These are phyloP conservation scores for Penaeus indicus DNA, from an alignment of 1,140 invertebrate genomes.

Conservation along the genomic window DNA sequence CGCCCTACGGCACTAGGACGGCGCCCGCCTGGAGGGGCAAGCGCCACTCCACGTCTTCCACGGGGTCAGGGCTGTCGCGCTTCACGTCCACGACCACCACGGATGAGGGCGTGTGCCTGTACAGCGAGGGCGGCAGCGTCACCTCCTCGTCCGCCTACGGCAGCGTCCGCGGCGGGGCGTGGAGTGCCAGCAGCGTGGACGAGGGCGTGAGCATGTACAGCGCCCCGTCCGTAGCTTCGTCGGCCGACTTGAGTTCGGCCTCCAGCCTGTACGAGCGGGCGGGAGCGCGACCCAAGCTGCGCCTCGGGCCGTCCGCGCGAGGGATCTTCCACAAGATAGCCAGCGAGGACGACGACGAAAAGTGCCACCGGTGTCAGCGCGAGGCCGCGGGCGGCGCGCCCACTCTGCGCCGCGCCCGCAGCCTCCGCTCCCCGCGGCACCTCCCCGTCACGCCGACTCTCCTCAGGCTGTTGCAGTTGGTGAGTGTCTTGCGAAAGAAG, in stretches of 20 bases:
- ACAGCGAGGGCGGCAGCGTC: constrained; percentile 51
- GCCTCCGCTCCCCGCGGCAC: constrained; percentile 49
- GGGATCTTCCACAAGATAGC: constrained; percentile 17
- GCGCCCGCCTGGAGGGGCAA: constrained; percentile 12
- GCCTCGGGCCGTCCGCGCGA: background rate
- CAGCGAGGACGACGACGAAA: constrained; percentile 52
- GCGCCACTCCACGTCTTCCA: constrained; percentile 45
- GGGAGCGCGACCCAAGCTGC: constrained; percentile 46
- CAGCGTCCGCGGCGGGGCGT: constrained; percentile 32
- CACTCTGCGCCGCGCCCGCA: constrained; percentile 45
- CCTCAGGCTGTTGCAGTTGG: constrained; percentile 60
- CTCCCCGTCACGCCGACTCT: constrained; percentile 64
- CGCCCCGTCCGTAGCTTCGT: constrained; percentile 38
- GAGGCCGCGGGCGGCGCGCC: constrained; percentile 38
- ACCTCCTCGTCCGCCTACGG: constrained; percentile 52
- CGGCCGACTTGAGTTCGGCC: constrained; percentile 12
- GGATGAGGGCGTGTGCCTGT: constrained; percentile 63
- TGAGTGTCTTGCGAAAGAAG: constrained; percentile 16
- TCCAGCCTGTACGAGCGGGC: constrained; percentile 13
- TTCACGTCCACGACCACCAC: constrained; percentile 61
- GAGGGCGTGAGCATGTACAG: constrained; percentile 52
- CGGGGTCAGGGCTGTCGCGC: constrained; percentile 45
- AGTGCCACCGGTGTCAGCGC: constrained; percentile 60
- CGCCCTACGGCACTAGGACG: background rate
- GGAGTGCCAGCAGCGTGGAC: constrained; percentile 36